Conservation (phyloP, 2,888 invertebrate genomes). For the Philopedon plagiatum region DNA sequence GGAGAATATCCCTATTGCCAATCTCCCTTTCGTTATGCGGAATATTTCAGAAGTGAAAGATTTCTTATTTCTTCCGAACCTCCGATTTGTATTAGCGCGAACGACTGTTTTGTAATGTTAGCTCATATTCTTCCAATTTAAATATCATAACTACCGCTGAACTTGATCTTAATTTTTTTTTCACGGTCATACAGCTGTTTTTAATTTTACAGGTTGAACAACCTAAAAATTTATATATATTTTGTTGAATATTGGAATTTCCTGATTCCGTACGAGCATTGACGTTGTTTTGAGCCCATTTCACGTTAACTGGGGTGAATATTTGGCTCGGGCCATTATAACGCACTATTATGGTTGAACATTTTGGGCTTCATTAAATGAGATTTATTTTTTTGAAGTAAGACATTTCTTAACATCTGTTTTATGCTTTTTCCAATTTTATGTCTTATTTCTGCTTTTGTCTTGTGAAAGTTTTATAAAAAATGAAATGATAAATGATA, state of each 20-base stretch:
- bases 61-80: background rate
- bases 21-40: background rate
- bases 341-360: too few species aligned
- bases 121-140: background rate
- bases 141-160: constrained; percentile 27
- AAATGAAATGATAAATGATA: too few species aligned
- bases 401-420: too few species aligned
- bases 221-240: constrained; percentile 5
- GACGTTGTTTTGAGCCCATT: too few species aligned
- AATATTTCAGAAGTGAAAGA: constrained; percentile 11
- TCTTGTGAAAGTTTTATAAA: too few species aligned
- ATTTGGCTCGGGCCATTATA: too few species aligned
- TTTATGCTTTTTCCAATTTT: too few species aligned
- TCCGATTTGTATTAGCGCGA: background rate
- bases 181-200: constrained; percentile 29
- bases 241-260: background rate
- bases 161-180: constrained; percentile 46
- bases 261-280: too few species aligned
- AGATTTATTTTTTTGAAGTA: too few species aligned
- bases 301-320: too few species aligned
- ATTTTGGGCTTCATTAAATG: too few species aligned
- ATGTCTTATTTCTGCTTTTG: too few species aligned
- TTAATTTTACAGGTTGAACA: constrained; percentile 12
- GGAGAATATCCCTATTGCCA: background rate
- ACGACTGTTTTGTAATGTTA: background rate